These are phyloP conservation scores for Neosilurus mollespiculum DNA, from an alignment of 2,797 vertebrate species.

Conservation along the genomic window DNA sequence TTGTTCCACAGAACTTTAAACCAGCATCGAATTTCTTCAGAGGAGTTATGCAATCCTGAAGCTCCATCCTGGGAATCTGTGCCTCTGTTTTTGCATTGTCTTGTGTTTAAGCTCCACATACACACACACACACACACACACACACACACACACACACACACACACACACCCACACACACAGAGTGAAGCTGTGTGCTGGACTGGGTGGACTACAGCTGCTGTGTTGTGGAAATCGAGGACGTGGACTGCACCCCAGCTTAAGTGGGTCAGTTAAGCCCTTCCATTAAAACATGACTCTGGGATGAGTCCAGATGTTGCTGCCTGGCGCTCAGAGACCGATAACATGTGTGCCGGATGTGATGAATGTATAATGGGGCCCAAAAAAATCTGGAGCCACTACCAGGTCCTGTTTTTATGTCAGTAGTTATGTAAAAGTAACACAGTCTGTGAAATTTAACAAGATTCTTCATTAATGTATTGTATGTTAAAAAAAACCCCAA, in stretches of 20 bases:
- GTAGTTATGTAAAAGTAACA: slow-evolving; percentile 6
- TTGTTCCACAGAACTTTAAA: slow-evolving; percentile 30
- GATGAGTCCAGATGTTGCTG: slow-evolving; percentile 30
- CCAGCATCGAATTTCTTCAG: slow-evolving; percentile 4
- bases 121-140: neutral
- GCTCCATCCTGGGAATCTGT: slow-evolving; percentile 50
- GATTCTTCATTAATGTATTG: slow-evolving; percentile 1
- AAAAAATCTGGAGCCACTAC: slow-evolving; percentile 2
- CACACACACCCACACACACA: neutral
- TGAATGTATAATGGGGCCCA: slow-evolving; percentile 18
- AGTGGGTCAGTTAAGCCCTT: slow-evolving; percentile 40
- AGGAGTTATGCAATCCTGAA: slow-evolving; percentile 48
- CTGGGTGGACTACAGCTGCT: slow-evolving; percentile 43
- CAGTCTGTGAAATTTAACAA: neutral
- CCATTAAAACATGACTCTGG: slow-evolving; percentile 32
- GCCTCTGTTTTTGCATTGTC: slow-evolving; percentile 26
- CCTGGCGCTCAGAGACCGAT: neutral
- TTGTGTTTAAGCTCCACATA: slow-evolving; percentile 25
- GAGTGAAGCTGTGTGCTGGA: slow-evolving; percentile 12
- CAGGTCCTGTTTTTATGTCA: neutral
- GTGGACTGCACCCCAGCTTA: slow-evolving; percentile 40
- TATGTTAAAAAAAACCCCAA: neutral
- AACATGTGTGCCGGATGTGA: slow-evolving; percentile 34
- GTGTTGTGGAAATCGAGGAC: slow-evolving; percentile 44
- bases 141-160: neutral